Evolutionary conservation across 2,113 vertebrate genomes (phyloP), one percentile per base, ranked within the genome.

Genomic region (Polypterus bichir): DNA sequence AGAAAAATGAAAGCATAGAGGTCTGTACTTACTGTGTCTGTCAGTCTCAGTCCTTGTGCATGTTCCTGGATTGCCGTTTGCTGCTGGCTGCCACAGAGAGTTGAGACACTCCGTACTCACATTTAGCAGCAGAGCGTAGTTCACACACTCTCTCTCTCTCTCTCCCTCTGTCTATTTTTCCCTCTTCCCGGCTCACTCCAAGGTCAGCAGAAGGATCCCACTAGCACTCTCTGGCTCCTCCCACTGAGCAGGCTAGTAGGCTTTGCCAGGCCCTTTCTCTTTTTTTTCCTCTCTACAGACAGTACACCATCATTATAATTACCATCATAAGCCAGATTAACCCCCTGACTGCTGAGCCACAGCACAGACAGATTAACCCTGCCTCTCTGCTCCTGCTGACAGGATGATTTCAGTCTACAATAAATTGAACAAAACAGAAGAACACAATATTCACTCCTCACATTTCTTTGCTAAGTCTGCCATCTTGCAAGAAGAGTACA

Each of bases 261-360:
- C 56, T 57, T 45, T 45, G 6, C 27, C 56, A 27, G 4, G 56
- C 11, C 56, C n/a, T 57, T 57, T 57, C 56, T 57, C 56, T 44
- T 44, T 44, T 45, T 44, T 45, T 6, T 45, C 2, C 6, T 4
- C 54, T 10, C 54, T 55, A 9, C 44, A 27, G 44, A 27, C 54
- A 5, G 9, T 5, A 55, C 9, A 55, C 5, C 54, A 55, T 55
- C 54, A 55, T 5, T 11, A 27, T 55, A 55, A 55, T 55, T 55
- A 55, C 54, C 54, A 55, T 55, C 10, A 57, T 11, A 57, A 57
- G 6, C 56, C 56, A 57, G 56, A 57, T 57, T 57, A 57, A 57
- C 56, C 56, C 56, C 27, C 56, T 57, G 27, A 57, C 56, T 57
- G 56, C 56, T 57, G 56, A 57, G 56, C 56, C 1, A 9, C 44